These are phyloP conservation scores for Phodopus roborovskii DNA, from an alignment of 2,113 vertebrate genomes.

Conservation along the genomic window DNA sequence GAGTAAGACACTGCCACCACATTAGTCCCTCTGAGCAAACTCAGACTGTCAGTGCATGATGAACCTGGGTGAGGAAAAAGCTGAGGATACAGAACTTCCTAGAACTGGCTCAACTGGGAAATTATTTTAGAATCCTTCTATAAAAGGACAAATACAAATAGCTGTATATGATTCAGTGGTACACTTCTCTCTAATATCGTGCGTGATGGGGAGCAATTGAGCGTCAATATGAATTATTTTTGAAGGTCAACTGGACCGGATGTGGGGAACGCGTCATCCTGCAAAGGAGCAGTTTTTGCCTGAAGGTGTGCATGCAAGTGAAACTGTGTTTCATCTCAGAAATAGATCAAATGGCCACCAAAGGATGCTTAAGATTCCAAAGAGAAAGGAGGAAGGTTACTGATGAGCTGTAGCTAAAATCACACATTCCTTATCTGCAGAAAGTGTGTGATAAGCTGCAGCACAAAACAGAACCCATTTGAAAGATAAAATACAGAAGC, in stretches of 20 bases:
- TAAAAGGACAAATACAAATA: slow-evolving; percentile 27
- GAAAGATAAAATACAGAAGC: slow-evolving; percentile 47
- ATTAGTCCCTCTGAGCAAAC: not conserved
- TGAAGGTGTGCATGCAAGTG: slow-evolving; percentile 30
- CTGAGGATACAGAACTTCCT: not conserved
- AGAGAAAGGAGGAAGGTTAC: slow-evolving; percentile 36
- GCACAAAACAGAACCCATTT: slow-evolving; percentile 47
- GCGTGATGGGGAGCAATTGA: not conserved
- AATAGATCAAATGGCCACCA: slow-evolving; percentile 48
- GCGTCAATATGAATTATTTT: not conserved
- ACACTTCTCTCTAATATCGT: not conserved
- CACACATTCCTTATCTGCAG: slow-evolving; percentile 42
- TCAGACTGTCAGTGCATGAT: not conserved
- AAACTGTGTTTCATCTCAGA: slow-evolving; percentile 44
- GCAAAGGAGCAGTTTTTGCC: not conserved
- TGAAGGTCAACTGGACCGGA: slow-evolving; percentile 1
- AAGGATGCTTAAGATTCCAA: slow-evolving; percentile 30
- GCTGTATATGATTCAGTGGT: not conserved
- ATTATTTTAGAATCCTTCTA: not conserved
- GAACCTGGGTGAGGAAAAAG: not conserved
- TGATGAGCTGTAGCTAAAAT: slow-evolving; percentile 22
- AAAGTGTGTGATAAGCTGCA: slow-evolving; percentile 41
- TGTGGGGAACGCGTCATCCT: not conserved
- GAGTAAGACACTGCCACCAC: not conserved
- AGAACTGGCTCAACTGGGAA: not conserved